Percentiles rank a stretch among this genome's conserved stretches.
phyloP scores from a whole-genome alignment of 2,888 invertebrate genomes.

The Dryococelus australis region DNA sequence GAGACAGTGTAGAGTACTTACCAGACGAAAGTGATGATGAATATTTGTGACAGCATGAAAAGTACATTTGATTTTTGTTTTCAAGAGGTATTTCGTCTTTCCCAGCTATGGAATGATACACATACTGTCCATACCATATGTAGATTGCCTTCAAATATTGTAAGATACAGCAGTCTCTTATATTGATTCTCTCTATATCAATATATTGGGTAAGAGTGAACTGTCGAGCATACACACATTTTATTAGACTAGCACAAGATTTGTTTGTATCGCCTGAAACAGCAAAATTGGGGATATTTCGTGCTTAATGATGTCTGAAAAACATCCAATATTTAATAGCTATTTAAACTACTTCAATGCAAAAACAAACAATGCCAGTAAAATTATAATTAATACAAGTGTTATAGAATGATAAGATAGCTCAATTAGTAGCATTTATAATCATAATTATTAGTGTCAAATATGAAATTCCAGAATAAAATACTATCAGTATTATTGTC shows the following conservation, averaged over 20 bases:
- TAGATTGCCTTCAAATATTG: background rate
- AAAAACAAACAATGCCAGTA: background rate
- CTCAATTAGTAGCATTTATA: background rate
- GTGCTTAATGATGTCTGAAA: background rate
- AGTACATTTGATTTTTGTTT: no score
- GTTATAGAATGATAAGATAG: background rate
- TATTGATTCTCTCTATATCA: background rate
- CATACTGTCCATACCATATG: background rate
- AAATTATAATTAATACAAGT: background rate
- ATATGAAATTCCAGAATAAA: background rate
- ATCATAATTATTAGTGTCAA: background rate
- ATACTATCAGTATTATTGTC: background rate
- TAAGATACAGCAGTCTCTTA: background rate
- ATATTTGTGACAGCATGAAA: no score
- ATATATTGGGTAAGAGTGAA: no score
- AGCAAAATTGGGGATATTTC: background rate
- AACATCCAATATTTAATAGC: background rate
- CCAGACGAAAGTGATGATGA: no score
- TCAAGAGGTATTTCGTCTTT: background rate
- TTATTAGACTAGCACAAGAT: background rate
- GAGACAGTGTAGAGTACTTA: no score
- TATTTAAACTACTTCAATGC: background rate
- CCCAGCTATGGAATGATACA: background rate
- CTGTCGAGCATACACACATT: background rate
- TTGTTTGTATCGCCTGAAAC: background rate